Evolutionary conservation across 2,888 invertebrate species (phyloP), one percentile per base, ranked within the genome.

Genomic region (Eugnorisma glareosa): DNA sequence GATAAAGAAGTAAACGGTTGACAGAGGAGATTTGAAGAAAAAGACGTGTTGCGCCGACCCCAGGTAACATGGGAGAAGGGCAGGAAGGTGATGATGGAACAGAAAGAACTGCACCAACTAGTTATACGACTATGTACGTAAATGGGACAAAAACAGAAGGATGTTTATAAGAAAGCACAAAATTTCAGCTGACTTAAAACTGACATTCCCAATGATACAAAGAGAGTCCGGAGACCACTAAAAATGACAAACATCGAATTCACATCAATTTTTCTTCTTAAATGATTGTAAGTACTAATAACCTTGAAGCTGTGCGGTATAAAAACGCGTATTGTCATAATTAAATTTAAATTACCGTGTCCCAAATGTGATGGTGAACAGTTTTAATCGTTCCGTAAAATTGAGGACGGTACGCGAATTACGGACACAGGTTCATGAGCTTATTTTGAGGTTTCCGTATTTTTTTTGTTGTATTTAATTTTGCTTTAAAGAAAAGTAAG

Each of bases 291-390:
- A 72, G 71, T 37, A 54, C 51, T n/a, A 54, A 51, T 37, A 64
- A 73, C 69, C 84, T 75, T 79, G 75, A 51, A 67, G 35, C 24
- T 59, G n/a, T 37, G 51, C 40, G 67, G 37, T 2, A 79, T 45
- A 84, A 86, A 86, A 86, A 82, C 77, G 31, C 15, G 79, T 79
- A 66, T 73, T 64, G 79, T 63, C 84, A 74, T 74, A 72, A 75
- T 86, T 70, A 68, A 81, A 75, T 86, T 77, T 84, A 80, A 85
- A 83, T 84, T 75, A 31, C 54, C 10, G 43, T 64, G 57, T 81
- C 57, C 67, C 51, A 77, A 40, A 73, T 83, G 59, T 24, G n/a
- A 64, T 45, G 45, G 73, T 35, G 70, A 61, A 82, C 63, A 70
- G 59, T 67, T 45, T 83, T 83, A 71, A 80, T 73, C 69, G 75